A percentile compares a stretch with the other conserved stretches of the same genome.
These are phyloP conservation scores for Corythaeola cristata DNA, from an alignment of 2,113 vertebrate genomes.

Conservation along the genomic window DNA sequence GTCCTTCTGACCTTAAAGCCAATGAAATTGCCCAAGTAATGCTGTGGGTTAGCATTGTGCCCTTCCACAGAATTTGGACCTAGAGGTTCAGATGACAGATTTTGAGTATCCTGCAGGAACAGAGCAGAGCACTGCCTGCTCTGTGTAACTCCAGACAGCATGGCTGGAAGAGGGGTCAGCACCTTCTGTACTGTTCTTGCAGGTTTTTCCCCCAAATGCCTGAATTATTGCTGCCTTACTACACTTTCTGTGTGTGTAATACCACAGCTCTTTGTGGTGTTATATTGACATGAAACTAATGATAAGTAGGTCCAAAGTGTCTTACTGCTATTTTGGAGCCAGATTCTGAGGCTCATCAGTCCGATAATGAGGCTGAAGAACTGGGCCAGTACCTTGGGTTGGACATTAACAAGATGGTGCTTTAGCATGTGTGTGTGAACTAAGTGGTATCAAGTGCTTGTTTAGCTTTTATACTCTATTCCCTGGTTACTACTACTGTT, in stretches of 20 bases:
- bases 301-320: conserved; percentile 6
- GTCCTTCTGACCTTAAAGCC: neutral
- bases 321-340: neutral
- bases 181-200: neutral
- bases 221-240: conserved; percentile 47
- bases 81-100: neutral
- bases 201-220: neutral
- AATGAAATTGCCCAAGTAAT: neutral
- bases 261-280: neutral
- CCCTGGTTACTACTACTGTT: neutral
- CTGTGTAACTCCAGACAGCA: neutral
- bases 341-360: neutral
- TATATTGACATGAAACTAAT: neutral
- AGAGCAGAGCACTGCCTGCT: neutral
- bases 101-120: rapidly evolving
- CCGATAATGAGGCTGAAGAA: neutral
- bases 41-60: neutral
- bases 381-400: neutral
- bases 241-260: neutral
- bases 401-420: neutral
- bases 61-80: neutral
- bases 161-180: neutral
- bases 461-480: neutral
- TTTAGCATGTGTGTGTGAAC: neutral
- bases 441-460: neutral